These are phyloP conservation scores for Onychomys leucogaster DNA, from an alignment of 2,797 vertebrate species.

Conservation along the genomic window DNA sequence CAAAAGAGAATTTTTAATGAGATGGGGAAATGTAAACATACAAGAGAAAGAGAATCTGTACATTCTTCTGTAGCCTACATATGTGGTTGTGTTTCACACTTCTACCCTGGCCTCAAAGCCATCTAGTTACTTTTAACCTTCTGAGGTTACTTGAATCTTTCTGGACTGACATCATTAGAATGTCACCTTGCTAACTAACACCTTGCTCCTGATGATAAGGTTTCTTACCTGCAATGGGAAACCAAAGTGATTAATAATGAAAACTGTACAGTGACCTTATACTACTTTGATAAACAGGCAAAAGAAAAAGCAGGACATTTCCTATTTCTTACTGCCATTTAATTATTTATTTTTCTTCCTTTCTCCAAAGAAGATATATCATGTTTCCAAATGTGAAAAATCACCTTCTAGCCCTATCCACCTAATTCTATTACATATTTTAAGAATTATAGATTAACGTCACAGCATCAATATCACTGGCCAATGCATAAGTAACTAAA, in stretches of 20 bases:
- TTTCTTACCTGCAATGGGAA: neutral
- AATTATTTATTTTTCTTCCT: neutral
- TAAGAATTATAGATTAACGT: neutral
- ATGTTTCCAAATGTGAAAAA: neutral
- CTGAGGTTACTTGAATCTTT: neutral
- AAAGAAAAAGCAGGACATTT: neutral
- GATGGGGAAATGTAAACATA: neutral
- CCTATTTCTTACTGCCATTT: neutral
- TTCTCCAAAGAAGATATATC: neutral
- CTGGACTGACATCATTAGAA: neutral
- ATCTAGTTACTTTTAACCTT: neutral
- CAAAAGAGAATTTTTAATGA: neutral
- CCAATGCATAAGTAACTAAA: neutral
- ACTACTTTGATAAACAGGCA: neutral
- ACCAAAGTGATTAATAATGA: neutral
- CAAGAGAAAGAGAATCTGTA: neutral
- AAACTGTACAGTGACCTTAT: neutral
- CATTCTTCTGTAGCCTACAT: neutral
- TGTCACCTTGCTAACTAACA: neutral
- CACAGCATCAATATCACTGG: neutral
- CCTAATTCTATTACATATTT: neutral
- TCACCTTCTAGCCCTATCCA: neutral
- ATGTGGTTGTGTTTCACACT: neutral
- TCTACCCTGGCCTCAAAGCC: neutral
- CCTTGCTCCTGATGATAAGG: neutral